Evolutionary conservation across 2,888 invertebrate genomes (phyloP).

Genomic region (Alcis repandata): DNA sequence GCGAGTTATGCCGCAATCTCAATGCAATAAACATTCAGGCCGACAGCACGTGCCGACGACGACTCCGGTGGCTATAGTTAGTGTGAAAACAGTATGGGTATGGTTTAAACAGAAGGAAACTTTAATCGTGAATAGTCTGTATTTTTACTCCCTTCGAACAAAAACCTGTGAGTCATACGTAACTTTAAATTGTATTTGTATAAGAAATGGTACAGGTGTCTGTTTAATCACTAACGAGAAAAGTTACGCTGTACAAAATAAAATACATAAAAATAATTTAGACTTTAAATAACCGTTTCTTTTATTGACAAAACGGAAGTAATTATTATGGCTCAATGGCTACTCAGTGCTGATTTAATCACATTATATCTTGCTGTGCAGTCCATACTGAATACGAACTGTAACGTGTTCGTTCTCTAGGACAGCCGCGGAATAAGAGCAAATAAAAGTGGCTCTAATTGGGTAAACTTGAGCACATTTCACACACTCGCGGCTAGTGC

Average conservation of each 20-base stretch:
- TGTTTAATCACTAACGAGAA: no score
- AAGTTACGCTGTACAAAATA: no score
- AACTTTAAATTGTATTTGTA: no score
- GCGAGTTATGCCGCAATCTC: conserved; percentile 76
- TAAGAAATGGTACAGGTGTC: no score
- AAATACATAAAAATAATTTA: no score
- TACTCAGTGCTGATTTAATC: no score
- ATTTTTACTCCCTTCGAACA: no score
- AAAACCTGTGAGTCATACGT: no score
- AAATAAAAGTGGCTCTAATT: conserved; percentile 55
- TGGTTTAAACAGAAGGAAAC: background rate
- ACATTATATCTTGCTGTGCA: background rate
- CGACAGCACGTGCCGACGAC: conserved; percentile 72
- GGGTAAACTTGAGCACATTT: conserved; percentile 47
- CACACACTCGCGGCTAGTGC: conserved; percentile 45
- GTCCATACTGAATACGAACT: conserved; percentile 12
- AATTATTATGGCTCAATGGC: no score
- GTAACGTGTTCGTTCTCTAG: conserved; percentile 24
- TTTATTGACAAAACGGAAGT: no score
- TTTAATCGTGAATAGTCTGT: background rate
- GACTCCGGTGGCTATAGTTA: conserved; percentile 48
- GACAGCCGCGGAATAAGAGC: conserved; percentile 60
- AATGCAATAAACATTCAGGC: conserved; percentile 77
- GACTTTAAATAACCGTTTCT: no score
- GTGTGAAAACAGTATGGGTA: conserved; percentile 22